phyloP scores from a whole-genome alignment of 2,113 vertebrate species.

The Rhinolophus ferrumequinum region DNA sequence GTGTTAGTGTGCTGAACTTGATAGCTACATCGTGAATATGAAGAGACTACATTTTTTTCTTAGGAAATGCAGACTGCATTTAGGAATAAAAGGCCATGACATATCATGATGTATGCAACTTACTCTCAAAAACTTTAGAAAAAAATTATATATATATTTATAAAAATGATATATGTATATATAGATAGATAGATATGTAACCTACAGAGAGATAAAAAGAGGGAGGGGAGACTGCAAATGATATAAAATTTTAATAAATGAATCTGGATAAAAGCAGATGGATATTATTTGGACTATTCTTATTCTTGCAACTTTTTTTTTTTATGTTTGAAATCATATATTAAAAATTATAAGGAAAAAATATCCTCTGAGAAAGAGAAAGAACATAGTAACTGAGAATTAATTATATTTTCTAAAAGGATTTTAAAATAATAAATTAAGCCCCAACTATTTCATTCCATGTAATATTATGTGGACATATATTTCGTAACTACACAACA shows the following conservation, averaged over 20 bases:
- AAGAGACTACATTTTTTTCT: background rate
- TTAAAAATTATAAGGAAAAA: conserved; percentile 6
- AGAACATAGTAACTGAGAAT: background rate
- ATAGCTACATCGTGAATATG: background rate
- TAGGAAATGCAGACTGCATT: background rate
- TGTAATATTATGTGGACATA: background rate
- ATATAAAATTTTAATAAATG: background rate
- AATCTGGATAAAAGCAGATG: background rate
- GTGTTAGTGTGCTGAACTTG: background rate
- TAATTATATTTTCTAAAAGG: background rate
- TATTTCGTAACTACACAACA: background rate
- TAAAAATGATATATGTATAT: background rate
- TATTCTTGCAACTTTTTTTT: background rate
- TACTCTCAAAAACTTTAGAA: background rate
- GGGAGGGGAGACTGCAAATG: background rate
- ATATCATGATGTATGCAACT: background rate
- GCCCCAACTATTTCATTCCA: background rate
- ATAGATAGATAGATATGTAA: background rate
- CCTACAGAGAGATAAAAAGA: background rate
- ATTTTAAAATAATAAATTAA: conserved; percentile 54
- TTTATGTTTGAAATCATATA: conserved; percentile 22
- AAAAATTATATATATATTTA: background rate
- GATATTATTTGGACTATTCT: background rate
- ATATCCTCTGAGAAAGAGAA: background rate
- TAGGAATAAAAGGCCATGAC: background rate